Conservation (phyloP, 2,888 invertebrate species). For the Trissolcus japonicus region DNA sequence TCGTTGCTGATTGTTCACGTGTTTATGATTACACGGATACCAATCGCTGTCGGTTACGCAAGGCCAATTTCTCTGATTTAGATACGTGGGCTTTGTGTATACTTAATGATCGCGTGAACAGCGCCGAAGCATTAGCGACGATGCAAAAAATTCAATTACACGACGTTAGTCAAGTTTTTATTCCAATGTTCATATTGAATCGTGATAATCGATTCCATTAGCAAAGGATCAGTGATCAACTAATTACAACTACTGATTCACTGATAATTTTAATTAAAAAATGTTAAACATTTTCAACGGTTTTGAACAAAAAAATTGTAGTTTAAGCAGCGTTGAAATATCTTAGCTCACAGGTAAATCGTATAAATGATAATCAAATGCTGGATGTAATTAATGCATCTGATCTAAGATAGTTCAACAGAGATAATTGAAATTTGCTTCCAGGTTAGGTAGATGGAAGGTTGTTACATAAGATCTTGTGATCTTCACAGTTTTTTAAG, state of each 20-base stretch:
- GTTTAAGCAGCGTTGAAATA: neutral
- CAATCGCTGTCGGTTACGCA: conserved; percentile 7
- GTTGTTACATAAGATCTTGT: too few species aligned
- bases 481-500: too few species aligned
- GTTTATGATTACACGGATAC: conserved; percentile 17
- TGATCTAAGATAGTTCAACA: neutral
- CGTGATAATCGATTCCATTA: too few species aligned
- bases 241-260: too few species aligned
- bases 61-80: conserved; percentile 36
- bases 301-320: neutral
- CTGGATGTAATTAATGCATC: conserved; percentile 4
- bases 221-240: too few species aligned
- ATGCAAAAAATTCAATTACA: too few species aligned
- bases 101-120: conserved; percentile 3
- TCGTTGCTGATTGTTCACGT: conserved; percentile 5
- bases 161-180: too few species aligned
- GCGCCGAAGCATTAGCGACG: too few species aligned
- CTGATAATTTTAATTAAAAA: too few species aligned
- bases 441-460: too few species aligned
- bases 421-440: neutral
- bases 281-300: conserved; percentile 7
- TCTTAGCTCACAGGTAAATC: too few species aligned
- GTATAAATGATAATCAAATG: neutral
- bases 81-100: conserved; percentile 10
- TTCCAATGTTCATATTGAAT: too few species aligned